Evolutionary conservation across 1,140 invertebrate species (phyloP).

Genomic region (Hyposmocoma kahamanoa): DNA sequence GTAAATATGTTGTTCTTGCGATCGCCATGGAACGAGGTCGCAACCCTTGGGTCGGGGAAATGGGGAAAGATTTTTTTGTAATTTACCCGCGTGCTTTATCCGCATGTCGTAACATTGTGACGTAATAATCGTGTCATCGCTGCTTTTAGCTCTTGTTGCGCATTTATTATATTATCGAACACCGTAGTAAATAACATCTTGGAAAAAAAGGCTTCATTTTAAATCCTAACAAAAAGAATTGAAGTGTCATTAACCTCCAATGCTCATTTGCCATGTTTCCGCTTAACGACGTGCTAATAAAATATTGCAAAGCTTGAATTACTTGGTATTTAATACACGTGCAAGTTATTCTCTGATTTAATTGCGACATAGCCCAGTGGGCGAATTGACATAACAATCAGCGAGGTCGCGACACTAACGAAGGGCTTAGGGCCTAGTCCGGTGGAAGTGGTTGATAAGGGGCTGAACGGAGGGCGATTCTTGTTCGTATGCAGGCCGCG

Average conservation of each 20-base stretch:
- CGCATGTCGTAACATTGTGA: slow-evolving; percentile 18
- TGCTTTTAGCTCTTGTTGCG: slow-evolving; percentile 10
- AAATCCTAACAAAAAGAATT: not conserved
- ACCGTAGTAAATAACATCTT: not conserved
- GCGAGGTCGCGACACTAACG: slow-evolving; percentile 47
- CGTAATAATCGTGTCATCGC: slow-evolving; percentile 11
- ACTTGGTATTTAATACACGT: no score
- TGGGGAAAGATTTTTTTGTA: slow-evolving; percentile 41
- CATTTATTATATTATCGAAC: not conserved
- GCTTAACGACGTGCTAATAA: no score
- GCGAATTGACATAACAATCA: slow-evolving; percentile 38
- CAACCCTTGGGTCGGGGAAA: slow-evolving; percentile 33
- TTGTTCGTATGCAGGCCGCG: slow-evolving; percentile 65
- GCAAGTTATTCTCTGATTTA: no score
- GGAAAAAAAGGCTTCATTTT: not conserved
- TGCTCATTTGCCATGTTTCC: no score
- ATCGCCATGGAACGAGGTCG: slow-evolving; percentile 36
- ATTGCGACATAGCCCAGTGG: no score
- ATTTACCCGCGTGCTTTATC: slow-evolving; percentile 23
- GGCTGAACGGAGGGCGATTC: slow-evolving; percentile 55
- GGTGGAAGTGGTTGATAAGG: slow-evolving; percentile 52
- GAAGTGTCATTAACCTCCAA: not conserved
- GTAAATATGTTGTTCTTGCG: slow-evolving; percentile 30
- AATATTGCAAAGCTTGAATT: no score
- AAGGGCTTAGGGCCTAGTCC: slow-evolving; percentile 46